Base-by-base conservation (phyloP, 2,888 invertebrate genomes). In the Syrphus vitripennis region DNA sequence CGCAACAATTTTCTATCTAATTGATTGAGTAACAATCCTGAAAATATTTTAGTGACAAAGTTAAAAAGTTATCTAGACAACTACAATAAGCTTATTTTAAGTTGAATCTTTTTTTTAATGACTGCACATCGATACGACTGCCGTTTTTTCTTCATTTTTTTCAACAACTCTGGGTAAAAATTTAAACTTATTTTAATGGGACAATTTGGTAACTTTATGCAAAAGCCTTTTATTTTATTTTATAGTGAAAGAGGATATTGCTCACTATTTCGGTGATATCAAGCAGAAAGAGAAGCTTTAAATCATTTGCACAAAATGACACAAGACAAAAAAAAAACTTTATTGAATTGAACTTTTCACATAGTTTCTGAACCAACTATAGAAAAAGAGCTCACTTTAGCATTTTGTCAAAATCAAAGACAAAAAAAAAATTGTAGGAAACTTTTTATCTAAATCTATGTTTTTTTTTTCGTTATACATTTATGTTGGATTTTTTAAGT, bases 361-460 rank as follows among this genome's bases (percentile, higher is more conserved):
- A 76, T 55, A 78, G 65, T 79, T 72, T 45, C 48, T 45, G 9
- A 6, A 37, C 14, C 34, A 50, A 26, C 14, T n/a, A n/a, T n/a
- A 40, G 34, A 71, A 76, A 69, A 69, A 67, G 72, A 71, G 53
- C 42, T 53, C 72, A 59, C 69, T 61, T 83, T 55, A 69, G 83
- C 69, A 69, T 83, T 79, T 79, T 69, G 48, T 70, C 26, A 65
- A 65, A 65, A 65, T 63, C 63, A 42, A 45, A 65, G 50, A 37
- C 19, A 42, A 45, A 16, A 42, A 55, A n/a, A 55, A 42, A 26
- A 16, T 10, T 29, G 16, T 7, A 31, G 31, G 6, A 45, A 45
- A 45, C 7, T 63, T 42, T 42, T 42, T 29, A 57, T 31, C 26
- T 53, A 26, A 50, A 1, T 53, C 0, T n/a, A n/a, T n/a, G n/a